Conservation (phyloP, 2,888 invertebrate genomes). For the Pteria penguin region DNA sequence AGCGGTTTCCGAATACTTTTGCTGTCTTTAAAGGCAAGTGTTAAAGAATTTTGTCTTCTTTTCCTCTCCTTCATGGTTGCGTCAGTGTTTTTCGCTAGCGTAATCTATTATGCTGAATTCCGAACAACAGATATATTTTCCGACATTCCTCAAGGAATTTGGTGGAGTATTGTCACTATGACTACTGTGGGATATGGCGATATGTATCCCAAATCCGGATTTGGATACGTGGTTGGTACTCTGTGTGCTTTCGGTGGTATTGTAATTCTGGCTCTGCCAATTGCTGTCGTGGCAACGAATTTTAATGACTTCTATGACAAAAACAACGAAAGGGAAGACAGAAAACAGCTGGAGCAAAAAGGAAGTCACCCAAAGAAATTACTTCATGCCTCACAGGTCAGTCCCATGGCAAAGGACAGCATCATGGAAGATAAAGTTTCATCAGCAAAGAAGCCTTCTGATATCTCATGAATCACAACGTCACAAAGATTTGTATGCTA, state of each 20-base stretch:
- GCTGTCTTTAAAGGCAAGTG: conserved; percentile 22
- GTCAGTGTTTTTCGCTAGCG: conserved; percentile 29
- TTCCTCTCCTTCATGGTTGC: conserved; percentile 29
- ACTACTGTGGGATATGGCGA: conserved; percentile 45
- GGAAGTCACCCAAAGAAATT: too few relatives aligned
- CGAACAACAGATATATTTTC: conserved; percentile 24
- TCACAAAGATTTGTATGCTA: too few relatives aligned
- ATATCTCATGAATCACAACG: too few relatives aligned
- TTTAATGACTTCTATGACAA: conserved; percentile 35
- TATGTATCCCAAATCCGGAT: conserved; percentile 17
- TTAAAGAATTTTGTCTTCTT: conserved; percentile 35
- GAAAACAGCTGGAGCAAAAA: not conserved
- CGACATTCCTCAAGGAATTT: conserved; percentile 26
- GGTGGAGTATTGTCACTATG: conserved; percentile 45
- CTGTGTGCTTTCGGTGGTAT: conserved; percentile 33
- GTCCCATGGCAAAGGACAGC: too few relatives aligned
- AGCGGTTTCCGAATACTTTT: conserved; percentile 27
- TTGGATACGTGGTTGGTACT: conserved; percentile 29
- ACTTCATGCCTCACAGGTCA: too few relatives aligned
- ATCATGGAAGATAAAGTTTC: too few relatives aligned
- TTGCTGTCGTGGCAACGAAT: conserved; percentile 41
- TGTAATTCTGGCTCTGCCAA: conserved; percentile 36
- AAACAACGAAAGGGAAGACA: conserved; percentile 25
- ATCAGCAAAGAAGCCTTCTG: too few relatives aligned
- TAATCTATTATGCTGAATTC: conserved; percentile 40